phyloP scores from a whole-genome alignment of 2,113 vertebrate genomes.

The Corythaeola cristata region DNA sequence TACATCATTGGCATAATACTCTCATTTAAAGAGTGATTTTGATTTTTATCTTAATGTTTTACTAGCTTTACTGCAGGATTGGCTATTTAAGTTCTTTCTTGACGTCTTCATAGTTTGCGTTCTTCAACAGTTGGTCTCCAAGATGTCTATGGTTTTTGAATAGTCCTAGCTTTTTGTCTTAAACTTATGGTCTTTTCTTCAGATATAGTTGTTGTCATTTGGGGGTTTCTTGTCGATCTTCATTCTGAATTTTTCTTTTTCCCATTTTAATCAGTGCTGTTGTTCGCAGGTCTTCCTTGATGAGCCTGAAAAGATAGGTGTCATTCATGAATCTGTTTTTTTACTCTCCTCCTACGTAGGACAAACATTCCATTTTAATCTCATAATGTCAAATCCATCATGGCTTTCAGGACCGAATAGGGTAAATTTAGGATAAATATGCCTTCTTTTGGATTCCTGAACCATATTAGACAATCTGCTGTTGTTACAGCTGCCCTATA shows the following conservation, averaged over 20 bases:
- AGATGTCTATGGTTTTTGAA: not conserved
- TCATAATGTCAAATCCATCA: not conserved
- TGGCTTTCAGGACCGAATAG: not conserved
- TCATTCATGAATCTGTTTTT: not conserved
- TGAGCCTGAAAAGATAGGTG: not conserved
- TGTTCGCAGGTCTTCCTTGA: not conserved
- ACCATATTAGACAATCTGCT: not conserved
- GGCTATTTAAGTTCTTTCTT: not conserved
- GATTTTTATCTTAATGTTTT: not conserved
- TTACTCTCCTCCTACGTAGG: not conserved
- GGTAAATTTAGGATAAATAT: not conserved
- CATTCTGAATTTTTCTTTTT: not conserved
- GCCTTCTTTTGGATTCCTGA: not conserved
- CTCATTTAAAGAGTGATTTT: not conserved
- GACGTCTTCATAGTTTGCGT: not conserved
- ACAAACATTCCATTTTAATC: not conserved
- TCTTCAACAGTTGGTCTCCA: not conserved
- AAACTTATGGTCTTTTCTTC: not conserved
- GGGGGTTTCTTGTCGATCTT: not conserved
- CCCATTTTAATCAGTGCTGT: not conserved
- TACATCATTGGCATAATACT: not conserved
- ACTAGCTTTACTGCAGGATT: not conserved
- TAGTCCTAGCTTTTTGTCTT: not conserved
- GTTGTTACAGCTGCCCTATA: constrained; percentile 15
- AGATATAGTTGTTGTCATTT: not conserved